phyloP scores from a whole-genome alignment of 2,888 invertebrate species.

The Sisyra terminalis region DNA sequence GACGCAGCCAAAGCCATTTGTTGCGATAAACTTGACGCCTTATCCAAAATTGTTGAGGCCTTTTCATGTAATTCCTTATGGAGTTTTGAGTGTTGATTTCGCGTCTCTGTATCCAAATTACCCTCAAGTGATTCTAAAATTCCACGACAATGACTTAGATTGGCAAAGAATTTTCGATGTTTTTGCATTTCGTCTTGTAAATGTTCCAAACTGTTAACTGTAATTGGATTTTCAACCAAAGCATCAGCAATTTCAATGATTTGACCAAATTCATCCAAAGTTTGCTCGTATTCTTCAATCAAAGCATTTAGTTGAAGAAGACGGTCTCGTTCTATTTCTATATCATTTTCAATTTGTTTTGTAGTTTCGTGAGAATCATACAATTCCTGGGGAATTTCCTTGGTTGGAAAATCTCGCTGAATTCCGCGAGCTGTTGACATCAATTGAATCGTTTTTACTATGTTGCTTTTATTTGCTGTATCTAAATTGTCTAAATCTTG shows the following conservation, averaged over 20 bases:
- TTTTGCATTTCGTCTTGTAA: conserved; percentile 82
- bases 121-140: conserved; percentile 74
- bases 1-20: conserved; percentile 75
- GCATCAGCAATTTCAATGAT: conserved; percentile 74
- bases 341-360: conserved; percentile 49
- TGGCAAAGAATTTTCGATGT: conserved; percentile 77
- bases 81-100: conserved; percentile 49
- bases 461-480: conserved; percentile 41
- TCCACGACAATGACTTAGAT: conserved; percentile 70
- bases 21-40: conserved; percentile 65
- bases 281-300: conserved; percentile 78
- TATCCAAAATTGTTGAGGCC: conserved; percentile 60
- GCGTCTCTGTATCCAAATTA: conserved; percentile 65
- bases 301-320: conserved; percentile 56
- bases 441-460: conserved; percentile 40
- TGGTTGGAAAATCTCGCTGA: conserved; percentile 49
- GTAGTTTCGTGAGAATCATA: conserved; percentile 48
- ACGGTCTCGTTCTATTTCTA: conserved; percentile 56
- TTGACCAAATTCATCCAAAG: conserved; percentile 69
- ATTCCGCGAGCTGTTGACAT: conserved; percentile 44
- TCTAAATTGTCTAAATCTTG: conserved; percentile 55
- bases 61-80: conserved; percentile 63
- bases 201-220: conserved; percentile 57
- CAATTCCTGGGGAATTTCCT: conserved; percentile 48
- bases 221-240: conserved; percentile 58